Evolutionary conservation across 2,113 vertebrate genomes (phyloP).

Genomic region (Dolichallabes microphthalmus): DNA sequence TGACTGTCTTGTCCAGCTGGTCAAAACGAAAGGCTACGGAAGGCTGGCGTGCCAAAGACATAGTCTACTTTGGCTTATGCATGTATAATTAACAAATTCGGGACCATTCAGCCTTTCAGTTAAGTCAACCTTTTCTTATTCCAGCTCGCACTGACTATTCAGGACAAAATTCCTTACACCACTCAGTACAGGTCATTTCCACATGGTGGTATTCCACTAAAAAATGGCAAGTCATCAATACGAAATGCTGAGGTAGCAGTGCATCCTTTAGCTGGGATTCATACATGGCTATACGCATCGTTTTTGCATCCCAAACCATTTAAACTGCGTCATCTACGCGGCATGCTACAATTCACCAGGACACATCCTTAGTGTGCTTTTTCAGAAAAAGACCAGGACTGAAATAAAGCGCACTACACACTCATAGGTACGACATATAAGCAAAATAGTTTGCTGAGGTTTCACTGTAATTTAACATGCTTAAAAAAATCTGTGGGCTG

Average conservation of each 20-base stretch:
- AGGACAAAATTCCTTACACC: slow-evolving; percentile 51
- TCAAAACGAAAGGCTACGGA: not conserved
- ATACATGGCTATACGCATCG: slow-evolving; percentile 57
- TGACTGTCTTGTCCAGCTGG: slow-evolving; percentile 17
- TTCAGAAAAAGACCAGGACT: not conserved
- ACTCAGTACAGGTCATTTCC: slow-evolving; percentile 55
- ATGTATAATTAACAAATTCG: slow-evolving; percentile 42
- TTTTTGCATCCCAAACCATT: slow-evolving; percentile 23
- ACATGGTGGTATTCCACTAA: slow-evolving; percentile 64
- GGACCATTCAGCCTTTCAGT: slow-evolving; percentile 51
- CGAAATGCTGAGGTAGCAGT: slow-evolving; percentile 64
- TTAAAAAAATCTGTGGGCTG: slow-evolving; percentile 18
- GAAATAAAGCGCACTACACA: not conserved
- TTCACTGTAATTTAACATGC: slow-evolving; percentile 26
- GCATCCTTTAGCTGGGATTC: slow-evolving; percentile 57
- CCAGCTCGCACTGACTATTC: slow-evolving; percentile 59
- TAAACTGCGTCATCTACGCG: slow-evolving; percentile 26
- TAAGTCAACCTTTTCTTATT: slow-evolving; percentile 45
- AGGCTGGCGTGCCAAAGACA: not conserved
- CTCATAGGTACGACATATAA: slow-evolving; percentile 32
- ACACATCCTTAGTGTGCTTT: slow-evolving; percentile 17
- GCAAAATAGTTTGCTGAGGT: slow-evolving; percentile 26
- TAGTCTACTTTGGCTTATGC: slow-evolving; percentile 32
- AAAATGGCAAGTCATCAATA: slow-evolving; percentile 57
- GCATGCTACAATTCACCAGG: not conserved